Percentiles rank a stretch among this genome's conserved stretches.
Conservation (phyloP, 2,113 vertebrate genomes). For the Rhegmatorhina hoffmannsi region DNA sequence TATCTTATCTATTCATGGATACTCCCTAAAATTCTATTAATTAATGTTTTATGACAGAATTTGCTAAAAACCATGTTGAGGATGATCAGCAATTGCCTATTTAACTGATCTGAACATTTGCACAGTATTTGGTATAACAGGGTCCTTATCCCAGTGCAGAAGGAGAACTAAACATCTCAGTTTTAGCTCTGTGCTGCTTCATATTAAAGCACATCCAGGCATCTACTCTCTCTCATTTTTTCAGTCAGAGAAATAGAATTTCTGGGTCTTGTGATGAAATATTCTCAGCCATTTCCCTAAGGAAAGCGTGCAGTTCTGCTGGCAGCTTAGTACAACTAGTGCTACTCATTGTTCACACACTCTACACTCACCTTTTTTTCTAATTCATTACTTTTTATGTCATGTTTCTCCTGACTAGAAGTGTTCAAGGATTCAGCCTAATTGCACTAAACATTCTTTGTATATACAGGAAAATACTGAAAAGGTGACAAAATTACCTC, state of each 20-base stretch:
- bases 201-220: neutral
- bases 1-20: neutral
- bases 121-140: neutral
- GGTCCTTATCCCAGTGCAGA: neutral
- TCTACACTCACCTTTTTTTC: accelerated
- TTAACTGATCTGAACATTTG: accelerated
- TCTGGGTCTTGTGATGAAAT: neutral
- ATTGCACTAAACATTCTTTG: neutral
- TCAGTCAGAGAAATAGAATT: neutral
- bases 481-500: neutral
- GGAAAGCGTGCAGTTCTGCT: neutral
- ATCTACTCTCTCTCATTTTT: neutral
- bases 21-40: neutral
- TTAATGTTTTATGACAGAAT: neutral
- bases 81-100: neutral
- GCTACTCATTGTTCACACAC: neutral
- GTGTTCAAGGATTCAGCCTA: neutral
- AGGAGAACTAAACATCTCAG: neutral
- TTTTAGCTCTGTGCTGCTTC: neutral
- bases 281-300: neutral
- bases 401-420: neutral
- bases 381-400: neutral
- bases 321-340: neutral
- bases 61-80: neutral
- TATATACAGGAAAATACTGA: neutral